Percentiles rank a stretch among this genome's conserved stretches.
These are phyloP conservation scores for Ceramica pisi DNA, from an alignment of 2,888 invertebrate species.

Conservation along the genomic window DNA sequence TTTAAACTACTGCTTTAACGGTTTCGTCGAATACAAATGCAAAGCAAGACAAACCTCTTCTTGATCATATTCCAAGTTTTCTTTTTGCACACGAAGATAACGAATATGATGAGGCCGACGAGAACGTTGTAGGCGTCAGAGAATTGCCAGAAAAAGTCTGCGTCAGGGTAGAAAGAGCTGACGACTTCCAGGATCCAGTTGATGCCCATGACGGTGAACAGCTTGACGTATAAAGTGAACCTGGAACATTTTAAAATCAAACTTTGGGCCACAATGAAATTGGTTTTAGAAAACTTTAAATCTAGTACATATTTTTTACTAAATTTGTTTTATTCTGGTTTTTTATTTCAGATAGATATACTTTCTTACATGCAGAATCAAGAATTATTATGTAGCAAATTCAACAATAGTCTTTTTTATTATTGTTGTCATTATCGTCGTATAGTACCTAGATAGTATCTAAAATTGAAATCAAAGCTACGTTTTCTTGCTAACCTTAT, in stretches of 20 bases:
- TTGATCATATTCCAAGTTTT: constrained; percentile 92
- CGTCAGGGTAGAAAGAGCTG: constrained; percentile 90
- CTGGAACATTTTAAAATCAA: constrained; percentile 82
- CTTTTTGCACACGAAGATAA: constrained; percentile 94
- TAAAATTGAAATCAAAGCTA: not conserved
- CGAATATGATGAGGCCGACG: constrained; percentile 93
- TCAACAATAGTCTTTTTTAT: not conserved
- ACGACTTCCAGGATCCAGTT: constrained; percentile 94
- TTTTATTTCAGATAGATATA: not conserved
- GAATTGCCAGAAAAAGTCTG: constrained; percentile 90
- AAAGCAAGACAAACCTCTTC: constrained; percentile 87
- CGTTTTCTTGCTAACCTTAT: not conserved
- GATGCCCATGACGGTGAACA: constrained; percentile 94
- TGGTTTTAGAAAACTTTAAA: constrained; percentile 25
- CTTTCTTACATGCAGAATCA: not conserved
- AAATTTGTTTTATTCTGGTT: not conserved
- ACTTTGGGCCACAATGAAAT: constrained; percentile 55
- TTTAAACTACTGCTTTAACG: constrained; percentile 2
- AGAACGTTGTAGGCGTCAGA: constrained; percentile 93
- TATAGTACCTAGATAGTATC: not conserved
- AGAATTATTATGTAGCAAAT: not conserved
- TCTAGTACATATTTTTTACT: not conserved
- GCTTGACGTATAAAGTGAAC: constrained; percentile 92
- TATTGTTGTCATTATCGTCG: not conserved
- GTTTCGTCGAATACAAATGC: constrained; percentile 21